These are phyloP conservation scores for Haemorhous mexicanus DNA, from an alignment of 2,113 vertebrate species.

Conservation along the genomic window DNA sequence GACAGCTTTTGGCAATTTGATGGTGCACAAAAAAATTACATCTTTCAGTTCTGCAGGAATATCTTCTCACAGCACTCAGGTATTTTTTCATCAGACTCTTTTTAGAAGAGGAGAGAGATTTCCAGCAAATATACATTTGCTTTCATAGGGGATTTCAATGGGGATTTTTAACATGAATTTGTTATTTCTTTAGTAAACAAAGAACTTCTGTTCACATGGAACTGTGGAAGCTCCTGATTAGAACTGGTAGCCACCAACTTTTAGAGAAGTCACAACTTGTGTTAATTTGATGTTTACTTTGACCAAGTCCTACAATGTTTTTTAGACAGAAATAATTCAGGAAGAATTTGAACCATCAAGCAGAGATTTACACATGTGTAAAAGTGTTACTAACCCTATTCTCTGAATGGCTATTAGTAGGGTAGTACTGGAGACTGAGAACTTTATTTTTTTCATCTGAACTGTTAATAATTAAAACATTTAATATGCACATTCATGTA, in stretches of 20 bases:
- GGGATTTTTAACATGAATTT: neutral
- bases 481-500: neutral
- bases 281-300: neutral
- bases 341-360: neutral
- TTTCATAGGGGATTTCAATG: neutral
- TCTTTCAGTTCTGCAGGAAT: neutral
- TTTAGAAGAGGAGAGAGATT: neutral
- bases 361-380: neutral
- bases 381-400: neutral
- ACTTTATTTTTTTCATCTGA: neutral
- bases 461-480: neutral
- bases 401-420: neutral
- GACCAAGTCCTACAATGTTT: neutral
- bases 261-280: neutral
- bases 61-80: neutral
- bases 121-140: neutral
- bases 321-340: neutral
- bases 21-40: neutral
- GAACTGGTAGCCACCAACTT: neutral
- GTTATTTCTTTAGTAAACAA: neutral
- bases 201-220: neutral
- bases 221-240: neutral
- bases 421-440: neutral
- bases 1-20: neutral
- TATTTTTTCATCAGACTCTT: neutral